Evolutionary conservation across 1,140 invertebrate genomes (phyloP), one percentile per base, ranked within the genome.

Genomic region (Mya arenaria): DNA sequence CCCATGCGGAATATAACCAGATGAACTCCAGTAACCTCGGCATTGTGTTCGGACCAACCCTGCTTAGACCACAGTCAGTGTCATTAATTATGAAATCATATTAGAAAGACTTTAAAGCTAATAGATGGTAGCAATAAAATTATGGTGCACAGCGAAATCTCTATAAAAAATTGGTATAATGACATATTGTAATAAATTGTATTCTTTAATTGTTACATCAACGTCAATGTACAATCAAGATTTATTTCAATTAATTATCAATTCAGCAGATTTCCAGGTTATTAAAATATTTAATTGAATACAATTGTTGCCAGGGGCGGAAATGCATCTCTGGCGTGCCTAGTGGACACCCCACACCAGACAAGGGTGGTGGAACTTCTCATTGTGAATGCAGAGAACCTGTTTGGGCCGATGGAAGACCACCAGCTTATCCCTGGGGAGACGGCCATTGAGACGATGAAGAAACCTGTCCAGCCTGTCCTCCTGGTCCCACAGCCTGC

Each of bases 41-140:
- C 4, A 95, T 95, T 80, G 94, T 95, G 15, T 95, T 95, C 92
- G 95, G 94, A 63, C 95, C 95, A 63, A 95, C 95, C 15, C 84
- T 95, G 36, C 90, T 95, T 8, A 86, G 94, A 82, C 93, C 94
- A 34, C 89, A 89, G 92, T 93, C 88, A 88, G 90, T 87, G 68
- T 25, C 15, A n/a, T 39, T 17, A n/a, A n/a, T n/a, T n/a, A n/a
- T n/a, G n/a, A n/a, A n/a, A n/a, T n/a, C 55, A 60, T 48, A n/a
- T n/a, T n/a, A n/a, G n/a, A n/a, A n/a, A n/a, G n/a, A n/a, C n/a
- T n/a, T n/a, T n/a, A n/a, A n/a, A n/a, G n/a, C n/a, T n/a, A n/a
- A n/a, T n/a, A n/a, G n/a, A n/a, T n/a, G n/a, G n/a, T n/a, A n/a
- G n/a, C n/a, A n/a, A n/a, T n/a, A n/a, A n/a, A n/a, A n/a, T n/a